Evolutionary conservation across 1,140 invertebrate genomes (phyloP).

Genomic region (Drosophila tristis): DNA sequence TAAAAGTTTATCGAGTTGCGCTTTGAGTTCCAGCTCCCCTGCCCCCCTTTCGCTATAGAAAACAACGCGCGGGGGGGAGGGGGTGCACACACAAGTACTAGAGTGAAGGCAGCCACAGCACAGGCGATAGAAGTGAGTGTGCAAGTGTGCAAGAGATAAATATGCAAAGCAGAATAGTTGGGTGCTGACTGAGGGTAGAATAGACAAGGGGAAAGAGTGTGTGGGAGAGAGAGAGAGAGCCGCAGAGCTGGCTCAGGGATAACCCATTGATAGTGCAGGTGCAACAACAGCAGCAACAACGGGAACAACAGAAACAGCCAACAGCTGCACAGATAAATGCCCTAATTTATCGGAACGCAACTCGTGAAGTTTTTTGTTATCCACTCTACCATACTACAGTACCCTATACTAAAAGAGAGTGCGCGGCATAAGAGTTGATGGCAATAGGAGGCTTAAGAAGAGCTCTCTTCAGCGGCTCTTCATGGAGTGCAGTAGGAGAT

Average conservation of each 20-base stretch:
- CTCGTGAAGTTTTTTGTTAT: conserved; percentile 39
- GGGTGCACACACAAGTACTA: conserved; percentile 24
- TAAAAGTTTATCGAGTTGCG: conserved; percentile 77
- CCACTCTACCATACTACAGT: not conserved
- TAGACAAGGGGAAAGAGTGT: not conserved
- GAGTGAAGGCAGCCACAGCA: no score
- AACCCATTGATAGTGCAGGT: conserved; percentile 70
- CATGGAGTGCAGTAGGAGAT: not conserved
- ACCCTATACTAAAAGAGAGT: conserved; percentile 23
- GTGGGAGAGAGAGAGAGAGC: no score
- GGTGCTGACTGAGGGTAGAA: not conserved
- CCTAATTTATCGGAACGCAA: conserved; percentile 72
- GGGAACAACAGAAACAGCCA: conserved; percentile 29
- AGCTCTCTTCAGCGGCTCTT: no score
- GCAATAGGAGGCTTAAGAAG: no score
- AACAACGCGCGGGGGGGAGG: conserved; percentile 25
- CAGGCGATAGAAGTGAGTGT: conserved; percentile 34
- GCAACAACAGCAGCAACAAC: conserved; percentile 50
- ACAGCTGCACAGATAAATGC: conserved; percentile 69
- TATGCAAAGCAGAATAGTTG: conserved; percentile 62
- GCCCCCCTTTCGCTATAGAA: conserved; percentile 18
- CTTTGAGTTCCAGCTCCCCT: conserved; percentile 30
- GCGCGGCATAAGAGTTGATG: not conserved
- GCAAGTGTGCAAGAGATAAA: conserved; percentile 71
- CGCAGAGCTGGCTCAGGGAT: conserved; percentile 11